phyloP scores from a whole-genome alignment of 37 sponge, comb jelly and placozoan genomes.

The Halichondria panicea region DNA sequence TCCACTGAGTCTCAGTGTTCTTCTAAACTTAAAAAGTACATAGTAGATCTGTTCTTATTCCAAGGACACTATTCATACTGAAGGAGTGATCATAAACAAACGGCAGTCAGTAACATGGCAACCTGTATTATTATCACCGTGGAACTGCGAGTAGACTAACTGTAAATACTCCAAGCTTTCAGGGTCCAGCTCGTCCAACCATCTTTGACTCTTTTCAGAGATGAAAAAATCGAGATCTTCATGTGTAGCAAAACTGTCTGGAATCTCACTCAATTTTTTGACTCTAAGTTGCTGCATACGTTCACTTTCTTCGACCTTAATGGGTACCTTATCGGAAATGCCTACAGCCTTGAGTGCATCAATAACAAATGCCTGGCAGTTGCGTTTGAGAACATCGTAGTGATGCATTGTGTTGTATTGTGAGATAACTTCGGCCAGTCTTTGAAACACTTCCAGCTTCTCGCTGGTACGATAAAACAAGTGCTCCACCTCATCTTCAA shows the following conservation, averaged over 20 bases:
- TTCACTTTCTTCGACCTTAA: too few species aligned
- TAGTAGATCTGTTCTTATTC: too few species aligned
- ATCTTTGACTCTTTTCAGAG: neutral
- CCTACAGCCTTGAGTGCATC: neutral
- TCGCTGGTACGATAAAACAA: neutral
- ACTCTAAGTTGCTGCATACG: too few species aligned
- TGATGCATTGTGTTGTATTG: neutral
- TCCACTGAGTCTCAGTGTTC: too few species aligned
- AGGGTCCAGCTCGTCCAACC: neutral
- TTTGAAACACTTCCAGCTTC: neutral
- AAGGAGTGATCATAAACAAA: too few species aligned
- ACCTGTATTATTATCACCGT: too few species aligned
- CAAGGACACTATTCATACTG: too few species aligned
- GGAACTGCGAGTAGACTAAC: too few species aligned
- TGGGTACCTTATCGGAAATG: too few species aligned
- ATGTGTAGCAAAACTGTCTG: neutral
- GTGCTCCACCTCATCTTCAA: neutral
- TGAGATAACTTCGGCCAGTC: neutral
- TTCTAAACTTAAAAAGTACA: too few species aligned
- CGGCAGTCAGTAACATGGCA: too few species aligned
- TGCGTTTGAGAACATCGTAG: neutral
- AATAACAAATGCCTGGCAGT: conserved; percentile 5
- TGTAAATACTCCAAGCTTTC: neutral
- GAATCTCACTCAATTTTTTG: neutral
- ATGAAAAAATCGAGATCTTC: conserved; percentile 1